Evolutionary conservation across 2,888 invertebrate genomes (phyloP), one percentile per base, ranked within the genome.

Genomic region (Drosophila neonasuta): DNA sequence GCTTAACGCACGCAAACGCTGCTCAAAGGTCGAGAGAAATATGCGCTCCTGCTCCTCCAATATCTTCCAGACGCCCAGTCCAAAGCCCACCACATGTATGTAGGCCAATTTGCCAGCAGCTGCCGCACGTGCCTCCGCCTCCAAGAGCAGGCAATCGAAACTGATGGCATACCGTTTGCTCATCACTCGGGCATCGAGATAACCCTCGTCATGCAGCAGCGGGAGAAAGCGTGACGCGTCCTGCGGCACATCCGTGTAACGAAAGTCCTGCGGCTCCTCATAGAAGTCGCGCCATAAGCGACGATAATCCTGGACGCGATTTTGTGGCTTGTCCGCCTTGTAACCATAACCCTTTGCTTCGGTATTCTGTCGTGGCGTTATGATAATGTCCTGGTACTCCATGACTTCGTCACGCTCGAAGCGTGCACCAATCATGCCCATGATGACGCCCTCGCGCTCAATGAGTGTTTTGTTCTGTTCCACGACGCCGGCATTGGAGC

Each of bases 31-130:
- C 29, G 94, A 91, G 2, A 94, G 86, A 80, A 94, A 95, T 29
- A 94, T 92, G 68, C 93, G 91, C 7, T 92, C 91, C 80, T 95
- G 95, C 50, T 93, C 93, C 0, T 86, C 73, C 0, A 93, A 92
- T n/a, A 93, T 90, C 81, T 89, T 92, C 95, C 95, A 95, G 0
- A 94, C 94, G 0, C 95, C 95, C n/a, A 94, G 88, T 48, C 94
- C 94, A 55, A 93, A 92, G 10, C 95, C 95, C 13, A 94, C 93
- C 5, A 95, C 91, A 85, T 95, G 94, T 1, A 95, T 80, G 74
- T 92, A 95, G 0, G 94, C 94, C 6, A 91, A 91, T 29, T 91
- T 93, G n/a, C 90, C 91, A 0, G 88, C 90, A 0, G 90, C 90
- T 3, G 84, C 89, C 0, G 93, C 94, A n/a, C 94, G 90, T 0